Evolutionary conservation across 2,797 vertebrate species (phyloP).

Genomic region (Channa striata): DNA sequence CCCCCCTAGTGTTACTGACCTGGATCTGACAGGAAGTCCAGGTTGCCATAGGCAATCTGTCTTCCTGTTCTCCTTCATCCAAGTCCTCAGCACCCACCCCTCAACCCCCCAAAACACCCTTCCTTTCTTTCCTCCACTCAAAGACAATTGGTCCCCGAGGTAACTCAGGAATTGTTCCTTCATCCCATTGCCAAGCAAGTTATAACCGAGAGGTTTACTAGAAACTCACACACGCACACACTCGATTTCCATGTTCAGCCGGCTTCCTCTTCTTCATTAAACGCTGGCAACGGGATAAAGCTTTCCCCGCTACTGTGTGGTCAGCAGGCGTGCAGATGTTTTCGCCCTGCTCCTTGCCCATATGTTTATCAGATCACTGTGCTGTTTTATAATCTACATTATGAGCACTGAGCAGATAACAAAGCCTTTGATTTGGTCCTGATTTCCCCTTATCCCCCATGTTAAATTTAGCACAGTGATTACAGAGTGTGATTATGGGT

Average conservation of each 20-base stretch:
- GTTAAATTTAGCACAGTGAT: conserved; percentile 81
- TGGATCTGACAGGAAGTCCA: conserved; percentile 84
- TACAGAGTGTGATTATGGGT: conserved; percentile 65
- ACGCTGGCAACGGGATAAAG: conserved; percentile 59
- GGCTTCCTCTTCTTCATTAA: conserved; percentile 68
- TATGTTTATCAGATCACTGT: conserved; percentile 79
- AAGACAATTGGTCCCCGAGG: conserved; percentile 74
- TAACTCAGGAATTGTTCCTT: conserved; percentile 66
- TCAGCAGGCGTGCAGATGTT: conserved; percentile 77
- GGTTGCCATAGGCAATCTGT: conserved; percentile 83
- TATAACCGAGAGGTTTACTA: conserved; percentile 66
- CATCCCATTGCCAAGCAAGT: conserved; percentile 57
- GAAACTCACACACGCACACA: conserved; percentile 41
- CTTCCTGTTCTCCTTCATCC: conserved; percentile 82
- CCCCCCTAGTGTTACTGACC: conserved; percentile 76
- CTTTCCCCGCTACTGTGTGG: conserved; percentile 74
- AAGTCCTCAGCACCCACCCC: conserved; percentile 60
- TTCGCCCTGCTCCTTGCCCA: conserved; percentile 50
- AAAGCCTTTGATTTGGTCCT: conserved; percentile 74
- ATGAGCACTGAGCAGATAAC: conserved; percentile 69
- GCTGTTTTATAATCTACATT: conserved; percentile 74
- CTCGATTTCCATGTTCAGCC: conserved; percentile 53
- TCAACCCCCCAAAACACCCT: conserved; percentile 10
- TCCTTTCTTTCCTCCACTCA: conserved; percentile 55
- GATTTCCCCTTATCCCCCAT: conserved; percentile 71